Conservation (phyloP, 2,888 invertebrate genomes). For the Nemotelus nigrinus region DNA sequence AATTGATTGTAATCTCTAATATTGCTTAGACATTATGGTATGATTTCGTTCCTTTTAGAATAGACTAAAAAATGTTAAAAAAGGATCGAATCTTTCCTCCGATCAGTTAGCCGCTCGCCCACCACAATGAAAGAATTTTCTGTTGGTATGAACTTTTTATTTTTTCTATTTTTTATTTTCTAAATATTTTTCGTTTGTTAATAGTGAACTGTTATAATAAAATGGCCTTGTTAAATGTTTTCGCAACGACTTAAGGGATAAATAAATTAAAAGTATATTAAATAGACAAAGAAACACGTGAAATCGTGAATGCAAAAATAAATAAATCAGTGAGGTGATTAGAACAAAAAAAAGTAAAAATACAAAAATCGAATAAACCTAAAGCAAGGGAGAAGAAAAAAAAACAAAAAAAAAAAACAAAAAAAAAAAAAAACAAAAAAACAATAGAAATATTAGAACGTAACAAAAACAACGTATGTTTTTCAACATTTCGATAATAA, state of each 20-base stretch:
- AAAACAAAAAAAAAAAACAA: slow-evolving; percentile 49
- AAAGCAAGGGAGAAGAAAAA: slow-evolving; percentile 51
- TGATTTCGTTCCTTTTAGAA: no score
- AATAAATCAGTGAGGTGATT: not conserved
- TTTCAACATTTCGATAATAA: slow-evolving; percentile 30
- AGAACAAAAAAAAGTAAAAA: slow-evolving; percentile 29
- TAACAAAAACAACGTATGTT: slow-evolving; percentile 15
- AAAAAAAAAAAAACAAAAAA: slow-evolving; percentile 18
- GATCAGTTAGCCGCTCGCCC: no score
- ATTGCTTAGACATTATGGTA: no score
- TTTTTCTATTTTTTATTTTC: slow-evolving; percentile 1
- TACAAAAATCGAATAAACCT: slow-evolving; percentile 37
- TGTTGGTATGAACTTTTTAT: slow-evolving; percentile 16
- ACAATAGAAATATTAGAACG: slow-evolving; percentile 32
- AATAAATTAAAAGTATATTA: slow-evolving; percentile 12
- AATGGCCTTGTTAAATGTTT: slow-evolving; percentile 35
- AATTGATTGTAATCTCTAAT: no score
- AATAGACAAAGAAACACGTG: not conserved
- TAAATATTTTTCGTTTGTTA: not conserved
- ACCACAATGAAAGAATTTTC: not conserved
- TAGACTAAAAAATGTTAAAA: no score
- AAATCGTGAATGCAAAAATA: no score
- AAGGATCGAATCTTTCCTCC: no score
- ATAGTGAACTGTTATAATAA: slow-evolving; percentile 7
- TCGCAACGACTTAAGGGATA: slow-evolving; percentile 32